phyloP scores from a whole-genome alignment of 2,797 vertebrate species.

The Streptopelia turtur region DNA sequence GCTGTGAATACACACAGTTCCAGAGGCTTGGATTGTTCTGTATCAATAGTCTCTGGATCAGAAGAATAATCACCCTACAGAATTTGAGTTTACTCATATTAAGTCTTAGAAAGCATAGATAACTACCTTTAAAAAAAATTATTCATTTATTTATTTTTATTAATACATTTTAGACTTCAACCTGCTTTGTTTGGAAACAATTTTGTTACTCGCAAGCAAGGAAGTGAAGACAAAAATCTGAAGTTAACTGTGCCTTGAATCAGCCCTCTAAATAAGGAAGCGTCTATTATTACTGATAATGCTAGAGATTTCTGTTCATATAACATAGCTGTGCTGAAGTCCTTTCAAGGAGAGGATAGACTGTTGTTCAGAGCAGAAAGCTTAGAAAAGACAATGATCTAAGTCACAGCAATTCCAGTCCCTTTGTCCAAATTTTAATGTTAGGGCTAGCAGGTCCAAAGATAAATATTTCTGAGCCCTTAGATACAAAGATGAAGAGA shows the following conservation, averaged over 20 bases:
- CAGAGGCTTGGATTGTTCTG: background rate
- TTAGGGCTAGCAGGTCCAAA: background rate
- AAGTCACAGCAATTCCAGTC: background rate
- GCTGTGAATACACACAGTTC: background rate
- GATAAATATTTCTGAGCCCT: background rate
- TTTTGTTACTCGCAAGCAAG: background rate
- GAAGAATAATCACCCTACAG: background rate
- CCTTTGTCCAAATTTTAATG: background rate
- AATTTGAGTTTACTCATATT: background rate
- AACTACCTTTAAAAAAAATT: background rate
- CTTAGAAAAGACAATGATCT: conserved; percentile 5
- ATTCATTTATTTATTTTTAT: background rate
- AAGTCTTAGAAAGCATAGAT: background rate
- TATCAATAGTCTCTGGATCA: background rate
- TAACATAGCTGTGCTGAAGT: background rate
- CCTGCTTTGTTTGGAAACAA: conserved; percentile 11
- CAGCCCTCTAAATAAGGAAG: background rate
- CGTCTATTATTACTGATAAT: background rate
- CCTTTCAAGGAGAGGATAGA: background rate
- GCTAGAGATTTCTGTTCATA: background rate
- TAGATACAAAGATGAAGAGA: background rate
- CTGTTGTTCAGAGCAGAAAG: background rate
- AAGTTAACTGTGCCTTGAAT: conserved; percentile 19
- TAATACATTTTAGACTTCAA: background rate
- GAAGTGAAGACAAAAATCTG: conserved; percentile 2